Base-by-base conservation (phyloP, 1,140 invertebrate genomes). In the Metaphire vulgaris region DNA sequence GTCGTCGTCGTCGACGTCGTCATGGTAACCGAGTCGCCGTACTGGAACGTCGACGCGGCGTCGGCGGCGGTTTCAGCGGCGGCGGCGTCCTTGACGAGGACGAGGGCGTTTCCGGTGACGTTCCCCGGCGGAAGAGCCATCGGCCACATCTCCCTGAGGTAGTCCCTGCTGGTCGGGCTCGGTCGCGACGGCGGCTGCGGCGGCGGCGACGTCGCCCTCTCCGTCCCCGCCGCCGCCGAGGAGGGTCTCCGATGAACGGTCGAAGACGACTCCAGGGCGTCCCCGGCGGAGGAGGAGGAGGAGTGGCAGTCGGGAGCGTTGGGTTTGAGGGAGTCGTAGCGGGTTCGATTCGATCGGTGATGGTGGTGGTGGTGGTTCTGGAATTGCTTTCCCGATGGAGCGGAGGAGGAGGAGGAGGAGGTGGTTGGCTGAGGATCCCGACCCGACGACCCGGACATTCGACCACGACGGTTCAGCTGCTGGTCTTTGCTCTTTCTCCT, bases 101-200 rank as follows among this genome's bases (percentile, higher is more conserved):
- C 28, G n/a, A n/a, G n/a, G n/a, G n/a, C n/a, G 2, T 6, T 56
- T 56, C 41, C 41, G 41, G 41, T 21, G 41, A 56, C 41, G 41
- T 56, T 56, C 41, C 41, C 67, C 6, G 30, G 33, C 14, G 72
- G 72, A 1, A 34, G 72, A n/a, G 34, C 72, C 41, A 73, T 73
- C 31, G 72, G 72, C 72, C 72, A 73, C 72, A 73, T 73, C n/a
- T 73, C 72, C 28, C 72, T 41, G 72, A 41, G 31, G 72, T 73
- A 73, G 41, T 73, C 72, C 32, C 56, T 34, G 72, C 41, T 73
- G 34, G 16, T 69, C 2, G 67, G 30, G n/a, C n/a, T 34, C n/a
- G 34, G 28, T n/a, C 31, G 34, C n/a, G 28, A 29, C 12, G 72
- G 28, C 12, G 28, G 26, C 28, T 32, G 14, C 1, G 69, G 32